Evolutionary conservation across 1,140 invertebrate genomes (phyloP).

Genomic region (Lysiphlebus fabarum): DNA sequence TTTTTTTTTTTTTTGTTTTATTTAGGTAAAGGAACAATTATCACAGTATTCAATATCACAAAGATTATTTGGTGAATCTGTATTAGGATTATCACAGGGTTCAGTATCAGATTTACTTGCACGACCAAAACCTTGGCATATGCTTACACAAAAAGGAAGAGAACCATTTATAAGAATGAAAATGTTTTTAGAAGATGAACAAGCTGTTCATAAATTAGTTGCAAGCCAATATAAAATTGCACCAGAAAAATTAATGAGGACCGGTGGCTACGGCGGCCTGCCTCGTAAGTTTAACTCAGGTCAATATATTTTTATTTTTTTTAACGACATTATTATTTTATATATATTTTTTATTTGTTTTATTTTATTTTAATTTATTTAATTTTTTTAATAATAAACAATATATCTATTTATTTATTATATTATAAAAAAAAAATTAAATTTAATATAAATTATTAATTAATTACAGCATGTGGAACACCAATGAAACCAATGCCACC

Average conservation of each 20-base stretch:
- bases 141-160: constrained; percentile 94
- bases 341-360: too few species aligned
- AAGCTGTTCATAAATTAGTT: constrained; percentile 93
- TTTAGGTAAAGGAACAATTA: constrained; percentile 89
- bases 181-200: constrained; percentile 95
- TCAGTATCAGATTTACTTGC: constrained; percentile 93
- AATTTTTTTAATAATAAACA: too few species aligned
- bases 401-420: constrained; percentile 1
- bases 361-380: not conserved
- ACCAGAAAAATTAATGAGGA: constrained; percentile 92
- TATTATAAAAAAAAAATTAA: not conserved
- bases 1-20: constrained; percentile 15
- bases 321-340: too few species aligned
- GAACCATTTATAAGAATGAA: constrained; percentile 98
- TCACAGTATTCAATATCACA: constrained; percentile 99
- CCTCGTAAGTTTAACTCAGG: constrained; percentile 67
- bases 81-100: constrained; percentile 93
- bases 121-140: constrained; percentile 94
- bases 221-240: constrained; percentile 97
- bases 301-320: constrained; percentile 54
- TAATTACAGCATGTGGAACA: constrained; percentile 64
- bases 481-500: constrained; percentile 74
- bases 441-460: not conserved
- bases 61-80: constrained; percentile 94
- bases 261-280: constrained; percentile 84